Percentiles rank a stretch among this genome's conserved stretches.
phyloP scores from a whole-genome alignment of 2,113 vertebrate species.

The Cygnus atratus region DNA sequence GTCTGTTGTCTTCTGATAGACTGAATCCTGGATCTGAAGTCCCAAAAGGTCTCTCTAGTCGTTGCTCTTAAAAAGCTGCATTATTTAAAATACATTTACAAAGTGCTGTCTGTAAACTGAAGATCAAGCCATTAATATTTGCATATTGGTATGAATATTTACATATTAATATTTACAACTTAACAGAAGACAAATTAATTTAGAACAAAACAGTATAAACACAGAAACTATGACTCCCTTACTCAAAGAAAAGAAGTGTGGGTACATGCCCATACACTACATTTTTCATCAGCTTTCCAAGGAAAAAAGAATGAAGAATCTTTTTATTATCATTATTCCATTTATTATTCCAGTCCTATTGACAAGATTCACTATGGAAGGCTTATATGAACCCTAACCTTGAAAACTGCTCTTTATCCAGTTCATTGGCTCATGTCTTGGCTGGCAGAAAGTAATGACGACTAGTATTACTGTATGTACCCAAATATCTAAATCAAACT shows the following conservation, averaged over 20 bases:
- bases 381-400: background rate
- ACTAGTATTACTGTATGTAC: background rate
- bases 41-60: background rate
- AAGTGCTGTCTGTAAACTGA: background rate
- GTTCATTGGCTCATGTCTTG: background rate
- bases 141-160: background rate
- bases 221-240: background rate
- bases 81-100: background rate
- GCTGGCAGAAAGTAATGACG: background rate
- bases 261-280: background rate
- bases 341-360: background rate
- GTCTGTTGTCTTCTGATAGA: background rate
- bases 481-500: background rate
- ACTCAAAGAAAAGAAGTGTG: background rate
- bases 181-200: background rate
- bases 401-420: background rate
- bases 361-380: background rate
- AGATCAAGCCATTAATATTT: background rate
- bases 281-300: background rate
- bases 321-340: background rate
- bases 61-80: background rate
- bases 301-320: background rate
- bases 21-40: background rate
- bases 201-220: background rate
- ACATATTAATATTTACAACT: background rate